phyloP scores from a whole-genome alignment of 2,888 invertebrate genomes.

The Apomyelois bistriatella region DNA sequence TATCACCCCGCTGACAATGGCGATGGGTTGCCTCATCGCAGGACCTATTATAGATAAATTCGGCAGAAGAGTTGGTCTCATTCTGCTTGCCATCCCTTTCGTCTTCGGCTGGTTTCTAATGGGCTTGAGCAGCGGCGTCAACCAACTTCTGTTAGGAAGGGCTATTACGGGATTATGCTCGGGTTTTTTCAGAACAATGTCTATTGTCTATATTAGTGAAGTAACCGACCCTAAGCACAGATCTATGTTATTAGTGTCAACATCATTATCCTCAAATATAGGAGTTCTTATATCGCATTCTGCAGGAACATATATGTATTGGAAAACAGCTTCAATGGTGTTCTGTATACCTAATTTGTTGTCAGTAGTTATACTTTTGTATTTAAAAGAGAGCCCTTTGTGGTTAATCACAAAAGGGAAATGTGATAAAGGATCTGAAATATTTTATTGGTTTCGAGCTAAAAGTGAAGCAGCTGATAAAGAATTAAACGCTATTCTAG shows the following conservation, averaged over 20 bases:
- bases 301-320: constrained; percentile 36
- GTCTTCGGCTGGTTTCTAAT: constrained; percentile 42
- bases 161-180: constrained; percentile 40
- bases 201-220: constrained; percentile 48
- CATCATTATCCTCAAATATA: constrained; percentile 31
- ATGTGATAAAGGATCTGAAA: constrained; percentile 34
- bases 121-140: constrained; percentile 33
- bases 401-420: constrained; percentile 49
- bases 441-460: constrained; percentile 44
- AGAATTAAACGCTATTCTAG: constrained; percentile 38
- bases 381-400: constrained; percentile 49
- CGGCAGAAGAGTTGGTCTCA: constrained; percentile 42
- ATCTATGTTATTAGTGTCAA: constrained; percentile 34
- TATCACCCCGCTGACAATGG: constrained; percentile 40
- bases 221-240: constrained; percentile 46
- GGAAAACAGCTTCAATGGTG: constrained; percentile 38
- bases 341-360: constrained; percentile 36
- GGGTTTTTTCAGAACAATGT: constrained; percentile 39
- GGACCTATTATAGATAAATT: constrained; percentile 43
- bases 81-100: constrained; percentile 36
- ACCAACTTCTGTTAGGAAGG: constrained; percentile 38
- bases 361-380: constrained; percentile 30
- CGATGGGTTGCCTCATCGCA: constrained; percentile 40
- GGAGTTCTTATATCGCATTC: constrained; percentile 41
- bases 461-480: constrained; percentile 32